These are phyloP conservation scores for Epirrhoe alternata DNA, from an alignment of 2,888 invertebrate genomes.

Conservation along the genomic window DNA sequence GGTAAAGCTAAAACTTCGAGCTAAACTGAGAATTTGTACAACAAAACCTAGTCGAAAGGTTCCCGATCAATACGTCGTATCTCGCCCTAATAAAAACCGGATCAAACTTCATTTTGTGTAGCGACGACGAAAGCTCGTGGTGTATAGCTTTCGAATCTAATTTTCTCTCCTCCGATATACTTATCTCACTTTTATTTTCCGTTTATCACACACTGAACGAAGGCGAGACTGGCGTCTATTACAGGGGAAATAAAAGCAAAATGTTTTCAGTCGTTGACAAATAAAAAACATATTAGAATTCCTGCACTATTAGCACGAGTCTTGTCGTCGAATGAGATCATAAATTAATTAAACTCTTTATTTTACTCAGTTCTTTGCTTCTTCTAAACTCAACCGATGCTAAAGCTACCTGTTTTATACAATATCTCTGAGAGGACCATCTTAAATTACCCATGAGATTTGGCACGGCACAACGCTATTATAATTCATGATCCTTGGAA, in stretches of 20 bases:
- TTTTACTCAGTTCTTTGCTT: background rate
- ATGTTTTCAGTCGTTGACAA: conserved; percentile 14
- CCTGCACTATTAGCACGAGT: conserved; percentile 4
- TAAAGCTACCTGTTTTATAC: conserved; percentile 2
- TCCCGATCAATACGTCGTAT: conserved; percentile 41
- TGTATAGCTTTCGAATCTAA: conserved; percentile 70
- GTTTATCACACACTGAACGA: conserved; percentile 39
- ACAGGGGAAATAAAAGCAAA: conserved; percentile 24
- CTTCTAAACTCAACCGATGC: background rate
- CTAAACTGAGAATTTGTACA: conserved; percentile 13
- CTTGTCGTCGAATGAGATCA: background rate
- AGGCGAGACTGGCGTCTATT: conserved; percentile 29
- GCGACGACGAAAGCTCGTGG: conserved; percentile 58
- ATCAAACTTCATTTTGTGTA: conserved; percentile 67
- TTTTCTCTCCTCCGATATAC: conserved; percentile 56
- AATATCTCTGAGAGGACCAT: background rate
- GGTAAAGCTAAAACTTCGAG: background rate
- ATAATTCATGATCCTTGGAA: conserved; percentile 19
- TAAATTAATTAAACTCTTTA: background rate
- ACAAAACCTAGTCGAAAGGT: conserved; percentile 26
- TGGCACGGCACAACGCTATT: conserved; percentile 7
- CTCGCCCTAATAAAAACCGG: conserved; percentile 59
- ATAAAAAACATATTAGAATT: conserved; percentile 17
- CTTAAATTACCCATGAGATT: conserved; percentile 4
- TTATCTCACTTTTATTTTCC: conserved; percentile 42